These are phyloP conservation scores for Loriculus beryllinus DNA, from an alignment of 2,797 vertebrate genomes.

Conservation along the genomic window DNA sequence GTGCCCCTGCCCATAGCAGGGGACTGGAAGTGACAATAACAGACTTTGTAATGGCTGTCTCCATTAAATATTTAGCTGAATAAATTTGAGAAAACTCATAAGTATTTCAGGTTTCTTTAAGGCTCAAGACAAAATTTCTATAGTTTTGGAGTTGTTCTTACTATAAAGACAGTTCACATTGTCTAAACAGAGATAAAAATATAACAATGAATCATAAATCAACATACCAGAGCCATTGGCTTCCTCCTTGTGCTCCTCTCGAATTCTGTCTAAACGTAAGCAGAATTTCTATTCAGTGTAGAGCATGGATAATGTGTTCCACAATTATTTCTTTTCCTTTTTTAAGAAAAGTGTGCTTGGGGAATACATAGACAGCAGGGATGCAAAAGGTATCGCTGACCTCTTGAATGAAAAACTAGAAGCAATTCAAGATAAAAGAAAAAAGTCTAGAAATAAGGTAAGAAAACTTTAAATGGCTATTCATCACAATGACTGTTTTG, in stretches of 20 bases:
- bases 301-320: neutral
- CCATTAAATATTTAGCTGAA: neutral
- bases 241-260: neutral
- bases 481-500: too few species aligned
- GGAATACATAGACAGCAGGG: slow-evolving; percentile 86
- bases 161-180: neutral
- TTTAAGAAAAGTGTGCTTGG: slow-evolving; percentile 80
- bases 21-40: neutral
- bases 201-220: neutral
- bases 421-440: slow-evolving; percentile 71
- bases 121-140: neutral
- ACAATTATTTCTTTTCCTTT: neutral
- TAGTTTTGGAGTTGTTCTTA: neutral
- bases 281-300: neutral
- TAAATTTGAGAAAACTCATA: neutral
- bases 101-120: neutral
- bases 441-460: slow-evolving; percentile 82
- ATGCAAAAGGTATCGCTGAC: slow-evolving; percentile 82
- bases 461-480: too few species aligned
- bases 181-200: neutral
- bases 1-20: neutral
- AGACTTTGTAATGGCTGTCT: neutral
- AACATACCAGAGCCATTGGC: neutral
- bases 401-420: slow-evolving; percentile 81
- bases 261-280: neutral